A percentile compares a stretch with the other conserved stretches of the same genome.
Conservation (phyloP, 2,113 vertebrate species). For the Ranitomeya variabilis region DNA sequence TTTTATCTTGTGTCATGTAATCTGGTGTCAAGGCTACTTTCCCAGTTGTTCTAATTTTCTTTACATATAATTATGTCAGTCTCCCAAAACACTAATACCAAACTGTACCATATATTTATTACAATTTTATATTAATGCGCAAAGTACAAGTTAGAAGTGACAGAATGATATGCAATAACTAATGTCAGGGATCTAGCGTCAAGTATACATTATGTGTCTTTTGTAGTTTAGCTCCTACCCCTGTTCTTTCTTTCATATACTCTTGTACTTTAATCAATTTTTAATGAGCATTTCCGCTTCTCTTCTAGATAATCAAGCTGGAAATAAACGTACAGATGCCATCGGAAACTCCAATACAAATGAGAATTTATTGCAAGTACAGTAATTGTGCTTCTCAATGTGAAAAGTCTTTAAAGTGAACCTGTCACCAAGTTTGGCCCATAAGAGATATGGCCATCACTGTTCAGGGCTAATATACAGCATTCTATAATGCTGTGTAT, state of each 20-base stretch:
- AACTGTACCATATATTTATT: too few species aligned
- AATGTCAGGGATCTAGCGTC: not conserved
- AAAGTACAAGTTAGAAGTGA: not conserved
- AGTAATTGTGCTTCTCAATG: slow-evolving; percentile 29
- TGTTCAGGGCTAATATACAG: too few species aligned
- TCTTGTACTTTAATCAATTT: slow-evolving; percentile 48
- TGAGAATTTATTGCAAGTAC: slow-evolving; percentile 32
- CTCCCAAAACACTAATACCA: not conserved
- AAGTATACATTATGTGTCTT: not conserved
- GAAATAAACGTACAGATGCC: slow-evolving; percentile 42
- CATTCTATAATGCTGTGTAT: too few species aligned
- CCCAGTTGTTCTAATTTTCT: not conserved
- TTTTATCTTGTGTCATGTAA: not conserved
- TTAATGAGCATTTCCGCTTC: slow-evolving; percentile 48
- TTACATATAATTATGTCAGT: not conserved
- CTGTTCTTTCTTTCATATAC: slow-evolving; percentile 9
- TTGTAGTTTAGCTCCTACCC: not conserved
- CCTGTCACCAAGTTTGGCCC: too few species aligned
- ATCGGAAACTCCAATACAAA: not conserved
- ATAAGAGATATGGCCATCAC: too few species aligned
- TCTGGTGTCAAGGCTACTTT: not conserved
- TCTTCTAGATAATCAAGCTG: slow-evolving; percentile 37
- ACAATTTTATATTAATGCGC: not conserved
- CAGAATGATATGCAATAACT: slow-evolving; percentile 38
- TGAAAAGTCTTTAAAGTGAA: not conserved